phyloP scores from a whole-genome alignment of 2,797 vertebrate genomes.

The Astyanax mexicanus region DNA sequence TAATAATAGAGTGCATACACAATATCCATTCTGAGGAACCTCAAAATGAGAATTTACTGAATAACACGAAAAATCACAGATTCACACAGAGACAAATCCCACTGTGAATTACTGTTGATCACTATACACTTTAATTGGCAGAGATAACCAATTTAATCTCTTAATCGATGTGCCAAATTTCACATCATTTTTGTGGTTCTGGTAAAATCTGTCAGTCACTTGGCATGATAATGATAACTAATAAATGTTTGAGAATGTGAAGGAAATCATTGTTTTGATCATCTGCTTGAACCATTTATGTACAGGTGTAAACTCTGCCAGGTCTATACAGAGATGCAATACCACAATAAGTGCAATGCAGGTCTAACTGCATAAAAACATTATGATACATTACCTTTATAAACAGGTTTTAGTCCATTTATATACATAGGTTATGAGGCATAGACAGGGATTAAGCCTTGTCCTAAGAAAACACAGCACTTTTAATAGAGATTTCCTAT shows the following conservation, averaged over 20 bases:
- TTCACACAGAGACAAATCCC: not conserved
- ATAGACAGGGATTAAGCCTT: too few relatives aligned
- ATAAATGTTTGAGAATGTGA: not conserved
- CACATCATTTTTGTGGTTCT: not conserved
- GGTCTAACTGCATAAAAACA: not conserved
- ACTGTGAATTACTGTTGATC: not conserved
- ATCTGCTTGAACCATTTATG: not conserved
- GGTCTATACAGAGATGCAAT: not conserved
- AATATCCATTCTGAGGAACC: constrained; percentile 15
- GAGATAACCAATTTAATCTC: not conserved
- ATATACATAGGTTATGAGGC: not conserved
- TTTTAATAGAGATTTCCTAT: too few relatives aligned
- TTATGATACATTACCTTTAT: constrained; percentile 3
- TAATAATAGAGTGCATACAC: constrained; percentile 35
- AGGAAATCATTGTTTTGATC: not conserved
- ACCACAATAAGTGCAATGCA: constrained; percentile 11
- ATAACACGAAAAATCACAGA: not conserved
- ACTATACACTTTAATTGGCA: not conserved
- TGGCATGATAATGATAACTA: not conserved
- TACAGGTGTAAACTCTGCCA: not conserved
- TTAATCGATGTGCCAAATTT: not conserved
- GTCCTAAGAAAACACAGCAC: too few relatives aligned
- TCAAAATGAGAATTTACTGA: constrained; percentile 18
- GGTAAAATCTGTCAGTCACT: not conserved
- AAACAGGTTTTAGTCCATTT: not conserved